Evolutionary conservation across 2,888 invertebrate genomes (phyloP).

Genomic region (Melinaea marsaeus): DNA sequence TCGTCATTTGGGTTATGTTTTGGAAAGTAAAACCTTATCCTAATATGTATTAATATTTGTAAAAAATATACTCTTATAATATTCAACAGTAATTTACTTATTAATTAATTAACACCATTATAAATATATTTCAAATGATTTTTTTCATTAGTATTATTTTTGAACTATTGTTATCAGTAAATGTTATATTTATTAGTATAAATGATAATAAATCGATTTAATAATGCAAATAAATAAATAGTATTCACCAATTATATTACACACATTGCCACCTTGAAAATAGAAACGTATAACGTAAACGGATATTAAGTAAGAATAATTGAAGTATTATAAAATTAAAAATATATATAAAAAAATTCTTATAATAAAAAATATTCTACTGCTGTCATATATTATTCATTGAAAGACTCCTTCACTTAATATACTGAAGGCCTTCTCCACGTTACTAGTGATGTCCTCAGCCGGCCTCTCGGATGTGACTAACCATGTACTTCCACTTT

Average conservation of each 20-base stretch:
- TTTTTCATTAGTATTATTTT: too few relatives aligned
- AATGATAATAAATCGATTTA: too few relatives aligned
- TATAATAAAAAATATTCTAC: neutral
- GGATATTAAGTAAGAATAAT: neutral
- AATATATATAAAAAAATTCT: neutral
- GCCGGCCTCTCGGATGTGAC: constrained; percentile 51
- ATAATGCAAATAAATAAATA: too few relatives aligned
- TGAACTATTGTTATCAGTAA: too few relatives aligned
- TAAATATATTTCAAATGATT: too few relatives aligned
- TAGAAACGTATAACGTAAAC: too few relatives aligned
- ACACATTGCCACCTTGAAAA: too few relatives aligned
- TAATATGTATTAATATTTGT: too few relatives aligned
- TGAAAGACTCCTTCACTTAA: constrained; percentile 48
- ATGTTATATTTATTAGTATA: too few relatives aligned
- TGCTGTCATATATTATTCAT: constrained; percentile 1
- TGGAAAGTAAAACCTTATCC: too few relatives aligned
- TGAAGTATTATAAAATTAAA: neutral
- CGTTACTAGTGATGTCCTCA: constrained; percentile 51
- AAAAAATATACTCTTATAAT: too few relatives aligned
- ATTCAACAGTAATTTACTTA: neutral
- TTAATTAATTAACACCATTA: neutral
- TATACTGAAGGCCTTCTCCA: constrained; percentile 48
- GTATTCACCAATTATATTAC: too few relatives aligned
- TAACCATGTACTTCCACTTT: constrained; percentile 56
- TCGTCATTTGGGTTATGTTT: neutral